Base-by-base conservation (phyloP, 2,888 invertebrate genomes). In the Drosophila quinaria region DNA sequence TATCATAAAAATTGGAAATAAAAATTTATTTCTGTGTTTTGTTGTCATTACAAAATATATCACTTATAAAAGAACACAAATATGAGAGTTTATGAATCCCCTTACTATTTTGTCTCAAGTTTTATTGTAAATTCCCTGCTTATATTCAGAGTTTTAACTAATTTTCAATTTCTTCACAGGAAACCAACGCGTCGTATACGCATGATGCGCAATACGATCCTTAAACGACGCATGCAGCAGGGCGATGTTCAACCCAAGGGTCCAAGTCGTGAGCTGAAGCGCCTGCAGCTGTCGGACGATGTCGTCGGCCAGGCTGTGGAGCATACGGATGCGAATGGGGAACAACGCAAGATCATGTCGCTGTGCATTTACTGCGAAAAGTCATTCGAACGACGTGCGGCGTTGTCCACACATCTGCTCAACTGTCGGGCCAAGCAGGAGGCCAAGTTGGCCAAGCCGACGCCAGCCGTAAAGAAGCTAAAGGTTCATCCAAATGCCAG, bases 351-450 rank as follows among this genome's bases (percentile, higher is more conserved):
- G 90, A 93, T 95, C 80, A 95, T 95, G 50, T 92, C 95, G 80
- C 89, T 95, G 94, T 90, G 93, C 75, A 81, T 83, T 19, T 91
- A 91, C 95, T 96, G 96, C 91, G 95, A 95, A 0, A 95, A 95
- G 77, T 93, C 94, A 65, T 96, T 96, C 89, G 96, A 96, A 89
- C 94, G 96, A 0, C 95, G 95, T 75, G 96, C 96, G 11, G 96
- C 96, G 2, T 93, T 96, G 4, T 94, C 95, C 6, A 95, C 96
- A 19, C 96, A 96, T 92, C 94, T 95, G 41, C 94, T 95, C 89
- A 95, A 95, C 61, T 96, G 96, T 91, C 94, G 93, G 6, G 92
- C 93, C 2, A 93, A 93, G 70, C 93, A 93, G 46, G 81, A 89
- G 65, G 78, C 83, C 4, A 35, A 35, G 82, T 61, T 68, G 64